Evolutionary conservation across 2,113 vertebrate species (phyloP), one percentile per base, ranked within the genome.

Genomic region (Tetraodon nigroviridis): DNA sequence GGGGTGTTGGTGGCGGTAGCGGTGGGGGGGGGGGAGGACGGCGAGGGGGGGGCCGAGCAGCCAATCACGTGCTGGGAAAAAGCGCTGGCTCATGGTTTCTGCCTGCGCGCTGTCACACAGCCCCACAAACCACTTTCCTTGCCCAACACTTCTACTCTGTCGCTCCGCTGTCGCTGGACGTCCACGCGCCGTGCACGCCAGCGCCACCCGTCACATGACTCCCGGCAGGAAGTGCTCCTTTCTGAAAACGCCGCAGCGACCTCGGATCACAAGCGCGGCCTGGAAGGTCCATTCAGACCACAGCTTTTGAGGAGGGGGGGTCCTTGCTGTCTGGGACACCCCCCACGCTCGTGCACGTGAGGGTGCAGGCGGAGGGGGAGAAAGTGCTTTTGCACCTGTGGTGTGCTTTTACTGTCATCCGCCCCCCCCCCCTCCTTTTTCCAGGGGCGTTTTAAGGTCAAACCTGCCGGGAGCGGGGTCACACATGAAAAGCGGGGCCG

Each of bases 41-140:
- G 29, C 2, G 32, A 50, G 29, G 51, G 70, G 48, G 58, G 55
- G 22, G 73, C 80, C 69, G 78, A 69, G 51, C 73, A 84, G 84
- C 86, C 86, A 81, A 89, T 90, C 83, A 85, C 85, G 82, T 77
- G 85, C 64, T 17, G 76, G 75, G 53, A 63, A 82, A 90, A 88
- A 89, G 76, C 84, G 88, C 84, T 87, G 82, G 87, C 86, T 89
- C 87, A 87, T 87, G 84, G 82, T 83, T 90, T 88, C 84, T 87
- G 80, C 75, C 83, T 64, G 72, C 79, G 76, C 73, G 77, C 79
- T 83, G 82, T 86, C 82, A 83, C 79, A 83, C 80, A 76, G 69
- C 18, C 75, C 82, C 80, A 84, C 81, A 82, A 83, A 80, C 78
- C 64, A 54, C 84, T 86, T 76, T 81, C 68, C 70, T 77, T 63